These are phyloP conservation scores for Sebastes diploproa DNA, from an alignment of 2,797 vertebrate species.

Conservation along the genomic window DNA sequence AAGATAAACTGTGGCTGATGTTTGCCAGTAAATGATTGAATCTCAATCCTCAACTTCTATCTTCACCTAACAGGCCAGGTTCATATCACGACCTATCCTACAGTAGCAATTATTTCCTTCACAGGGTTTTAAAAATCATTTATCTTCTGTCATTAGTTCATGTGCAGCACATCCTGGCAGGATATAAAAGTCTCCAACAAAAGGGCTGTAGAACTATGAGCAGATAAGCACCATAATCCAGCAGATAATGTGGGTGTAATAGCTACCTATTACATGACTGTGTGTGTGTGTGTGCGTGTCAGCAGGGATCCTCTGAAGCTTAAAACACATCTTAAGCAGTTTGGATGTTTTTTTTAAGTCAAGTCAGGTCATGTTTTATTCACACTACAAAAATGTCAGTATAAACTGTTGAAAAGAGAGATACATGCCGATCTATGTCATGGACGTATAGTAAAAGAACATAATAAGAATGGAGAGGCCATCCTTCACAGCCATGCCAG, in stretches of 20 bases:
- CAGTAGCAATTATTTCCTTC: background rate
- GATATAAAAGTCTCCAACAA: slow-evolving; percentile 16
- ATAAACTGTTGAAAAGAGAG: background rate
- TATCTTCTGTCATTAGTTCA: background rate
- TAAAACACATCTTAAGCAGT: slow-evolving; percentile 1
- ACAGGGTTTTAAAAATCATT: background rate
- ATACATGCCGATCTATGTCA: background rate
- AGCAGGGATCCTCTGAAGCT: background rate
- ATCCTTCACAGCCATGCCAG: slow-evolving; percentile 3
- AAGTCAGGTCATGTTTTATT: slow-evolving; percentile 10
- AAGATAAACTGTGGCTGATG: too few relatives aligned
- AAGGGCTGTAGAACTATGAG: slow-evolving; percentile 5
- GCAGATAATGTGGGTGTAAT: slow-evolving; percentile 19
- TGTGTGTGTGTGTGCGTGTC: background rate
- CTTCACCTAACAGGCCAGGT: background rate
- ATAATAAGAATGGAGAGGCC: background rate
- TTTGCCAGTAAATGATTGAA: background rate
- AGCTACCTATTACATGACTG: slow-evolving; percentile 9
- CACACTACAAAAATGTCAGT: background rate
- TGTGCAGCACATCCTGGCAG: background rate
- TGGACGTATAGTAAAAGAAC: background rate
- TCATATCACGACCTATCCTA: background rate
- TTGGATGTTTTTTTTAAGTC: background rate
- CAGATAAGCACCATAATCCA: slow-evolving; percentile 41
- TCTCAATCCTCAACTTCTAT: background rate